Conservation (phyloP, 1,140 invertebrate species). For the Aphelenchoides avenae region DNA sequence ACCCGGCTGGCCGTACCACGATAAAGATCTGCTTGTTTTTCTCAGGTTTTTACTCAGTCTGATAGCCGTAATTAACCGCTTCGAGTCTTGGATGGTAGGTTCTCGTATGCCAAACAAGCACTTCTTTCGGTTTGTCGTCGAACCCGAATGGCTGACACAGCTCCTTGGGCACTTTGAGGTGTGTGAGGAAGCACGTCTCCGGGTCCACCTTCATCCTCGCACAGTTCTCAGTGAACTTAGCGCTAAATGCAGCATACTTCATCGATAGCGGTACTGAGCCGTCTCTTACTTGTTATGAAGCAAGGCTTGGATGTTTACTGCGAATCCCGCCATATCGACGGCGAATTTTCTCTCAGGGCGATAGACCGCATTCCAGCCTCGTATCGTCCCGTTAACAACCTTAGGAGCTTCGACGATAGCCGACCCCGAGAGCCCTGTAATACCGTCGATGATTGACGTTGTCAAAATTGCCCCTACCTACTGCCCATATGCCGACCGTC, state of each 20-base stretch:
- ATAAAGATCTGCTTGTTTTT: no score
- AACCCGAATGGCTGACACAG: constrained; percentile 30
- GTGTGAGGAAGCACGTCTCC: constrained; percentile 31
- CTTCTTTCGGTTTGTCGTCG: constrained; percentile 24
- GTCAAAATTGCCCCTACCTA: no score
- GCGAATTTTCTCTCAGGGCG: constrained; percentile 84
- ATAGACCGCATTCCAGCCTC: constrained; percentile 76
- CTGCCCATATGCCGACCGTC: constrained; percentile 91
- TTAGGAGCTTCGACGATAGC: constrained; percentile 53
- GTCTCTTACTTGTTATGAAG: constrained; percentile 25
- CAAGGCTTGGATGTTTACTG: constrained; percentile 21
- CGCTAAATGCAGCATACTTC: no score
- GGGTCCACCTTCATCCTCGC: constrained; percentile 17
- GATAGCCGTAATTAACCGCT: no score
- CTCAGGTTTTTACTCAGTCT: no score
- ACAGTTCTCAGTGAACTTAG: constrained; percentile 23
- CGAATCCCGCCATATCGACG: constrained; percentile 72
- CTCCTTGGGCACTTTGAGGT: constrained; percentile 25
- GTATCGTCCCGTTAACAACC: constrained; percentile 59
- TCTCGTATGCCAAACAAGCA: no score
- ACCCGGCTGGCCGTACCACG: no score
- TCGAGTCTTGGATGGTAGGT: no score
- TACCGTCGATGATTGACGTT: no score
- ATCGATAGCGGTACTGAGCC: neutral
- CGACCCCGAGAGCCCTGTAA: constrained; percentile 38